phyloP scores from a whole-genome alignment of 1,140 invertebrate species.

The Achatina immaculata region DNA sequence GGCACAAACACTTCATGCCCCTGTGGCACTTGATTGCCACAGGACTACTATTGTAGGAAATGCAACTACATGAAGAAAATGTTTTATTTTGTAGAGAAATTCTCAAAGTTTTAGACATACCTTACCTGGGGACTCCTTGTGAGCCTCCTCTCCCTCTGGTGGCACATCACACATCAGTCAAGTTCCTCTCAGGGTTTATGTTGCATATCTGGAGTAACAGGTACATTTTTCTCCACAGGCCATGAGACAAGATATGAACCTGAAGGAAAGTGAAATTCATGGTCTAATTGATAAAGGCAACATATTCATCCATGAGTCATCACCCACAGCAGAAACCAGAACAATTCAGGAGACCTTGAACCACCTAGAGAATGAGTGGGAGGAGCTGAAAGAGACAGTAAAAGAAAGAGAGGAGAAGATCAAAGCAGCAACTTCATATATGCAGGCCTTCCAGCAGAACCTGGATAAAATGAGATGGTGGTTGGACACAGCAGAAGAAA shows the following conservation, averaged over 20 bases:
- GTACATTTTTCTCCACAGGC: slow-evolving; percentile 46
- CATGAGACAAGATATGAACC: slow-evolving; percentile 57
- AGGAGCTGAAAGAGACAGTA: slow-evolving; percentile 54
- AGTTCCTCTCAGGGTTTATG: no score
- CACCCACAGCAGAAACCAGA: slow-evolving; percentile 52
- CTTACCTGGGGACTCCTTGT: no score
- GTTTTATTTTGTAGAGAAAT: no score
- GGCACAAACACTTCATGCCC: no score
- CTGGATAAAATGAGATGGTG: slow-evolving; percentile 90
- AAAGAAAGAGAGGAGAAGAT: slow-evolving; percentile 54
- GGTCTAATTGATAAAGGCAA: slow-evolving; percentile 87
- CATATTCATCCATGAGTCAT: slow-evolving; percentile 78
- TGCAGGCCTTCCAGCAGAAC: slow-evolving; percentile 87
- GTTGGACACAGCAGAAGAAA: slow-evolving; percentile 88
- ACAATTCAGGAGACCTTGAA: slow-evolving; percentile 54
- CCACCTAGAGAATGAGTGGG: slow-evolving; percentile 55
- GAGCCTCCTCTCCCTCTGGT: no score
- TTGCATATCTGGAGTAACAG: no score
- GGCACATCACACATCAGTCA: no score
- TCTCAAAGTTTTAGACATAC: no score
- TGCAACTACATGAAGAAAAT: no score
- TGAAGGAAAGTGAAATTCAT: slow-evolving; percentile 54
- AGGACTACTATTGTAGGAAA: no score
- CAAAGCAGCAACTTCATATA: slow-evolving; percentile 79
- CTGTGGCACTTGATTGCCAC: no score